Base-by-base conservation (phyloP, 2,888 invertebrate genomes). In the Hermodice carunculata region DNA sequence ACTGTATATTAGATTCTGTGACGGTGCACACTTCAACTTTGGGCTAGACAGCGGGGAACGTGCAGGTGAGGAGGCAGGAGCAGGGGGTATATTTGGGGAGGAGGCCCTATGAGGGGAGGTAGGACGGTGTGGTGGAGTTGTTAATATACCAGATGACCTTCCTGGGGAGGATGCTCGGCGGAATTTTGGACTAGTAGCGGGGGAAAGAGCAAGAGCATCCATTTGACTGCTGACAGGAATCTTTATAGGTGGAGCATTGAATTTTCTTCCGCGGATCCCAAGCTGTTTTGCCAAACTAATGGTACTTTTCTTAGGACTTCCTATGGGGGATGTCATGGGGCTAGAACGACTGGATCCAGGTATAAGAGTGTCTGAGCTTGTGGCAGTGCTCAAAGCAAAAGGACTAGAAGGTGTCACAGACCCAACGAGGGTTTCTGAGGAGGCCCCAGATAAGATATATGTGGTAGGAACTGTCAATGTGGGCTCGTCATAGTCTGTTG, bases 1-100 rank as follows among this genome's bases (percentile, higher is more conserved):
- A 69, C 83, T 83, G 76, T 81, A 84, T 64, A 79, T 82, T 60
- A 84, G 83, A n/a, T n/a, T n/a, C 4, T 84, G 84, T 40, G 84
- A 83, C 14, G 84, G 81, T 11, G 81, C 79, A 31, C 83, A 73
- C 28, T 81, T 71, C 51, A 80, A 60, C 69, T 83, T 83, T 6
- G 83, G 84, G 68, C 83, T 70, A 40, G 37, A 40, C 3, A 51
- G 43, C 8, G 70, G 70, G 19, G 70, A 71, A 6, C 58, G 46
- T 24, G 46, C 28, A n/a, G 70, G 51, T 14, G 37, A 53, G 0
- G 67, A 64, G 8, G 69, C 66, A 29, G 67, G 43, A 19, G 64
- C 48, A 53, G 72, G 14, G 75, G 71, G 11, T 75, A 74, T 60
- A 51, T 66, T 43, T 37, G 70, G 70, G 8, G 73, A 69, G 49